phyloP scores from a whole-genome alignment of 35 echinoderm and acorn worm genomes.

The Lytechinus variegatus region DNA sequence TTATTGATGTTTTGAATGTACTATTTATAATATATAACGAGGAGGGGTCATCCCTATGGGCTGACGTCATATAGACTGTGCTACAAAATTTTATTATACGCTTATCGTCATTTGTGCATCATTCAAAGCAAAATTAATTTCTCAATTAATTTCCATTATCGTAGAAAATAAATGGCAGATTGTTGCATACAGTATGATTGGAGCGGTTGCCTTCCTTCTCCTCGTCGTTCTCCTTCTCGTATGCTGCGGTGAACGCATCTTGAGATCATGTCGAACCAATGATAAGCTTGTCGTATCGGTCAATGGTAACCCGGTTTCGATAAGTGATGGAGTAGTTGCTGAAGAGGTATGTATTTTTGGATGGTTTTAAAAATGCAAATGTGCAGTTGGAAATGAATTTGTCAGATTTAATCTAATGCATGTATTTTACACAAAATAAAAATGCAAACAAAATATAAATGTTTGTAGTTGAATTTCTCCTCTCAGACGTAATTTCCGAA shows the following conservation, averaged over 20 bases:
- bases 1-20: no score
- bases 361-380: no score
- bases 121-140: neutral
- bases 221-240: neutral
- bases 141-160: neutral
- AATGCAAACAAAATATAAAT: no score
- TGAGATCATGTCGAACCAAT: conserved; percentile 3
- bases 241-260: neutral
- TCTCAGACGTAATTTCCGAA: no score
- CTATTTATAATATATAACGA: no score
- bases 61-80: no score
- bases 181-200: conserved; percentile 48
- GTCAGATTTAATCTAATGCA: no score
- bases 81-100: no score
- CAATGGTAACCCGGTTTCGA: conserved; percentile 30
- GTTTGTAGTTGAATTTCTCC: no score
- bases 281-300: neutral
- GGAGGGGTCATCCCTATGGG: no score
- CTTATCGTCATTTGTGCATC: neutral
- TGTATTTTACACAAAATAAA: no score
- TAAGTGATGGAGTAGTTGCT: conserved; percentile 19
- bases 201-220: neutral
- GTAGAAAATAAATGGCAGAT: conserved; percentile 25
- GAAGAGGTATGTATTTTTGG: neutral
- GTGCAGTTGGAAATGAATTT: no score